phyloP scores from a whole-genome alignment of 2,888 invertebrate genomes.

The Dryomyza anilis region DNA sequence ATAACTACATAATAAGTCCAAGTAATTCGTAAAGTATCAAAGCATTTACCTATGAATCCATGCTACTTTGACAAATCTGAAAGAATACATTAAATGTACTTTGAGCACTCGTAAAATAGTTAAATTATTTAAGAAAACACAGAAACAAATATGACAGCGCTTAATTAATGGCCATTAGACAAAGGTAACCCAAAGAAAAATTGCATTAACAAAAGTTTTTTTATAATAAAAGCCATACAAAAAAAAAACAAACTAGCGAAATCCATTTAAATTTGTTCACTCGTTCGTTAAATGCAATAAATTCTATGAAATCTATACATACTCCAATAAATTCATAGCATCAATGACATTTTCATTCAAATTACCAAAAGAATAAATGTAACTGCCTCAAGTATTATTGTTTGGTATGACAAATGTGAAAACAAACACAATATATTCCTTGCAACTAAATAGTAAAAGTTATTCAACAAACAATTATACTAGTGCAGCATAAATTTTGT shows the following conservation, averaged over 20 bases:
- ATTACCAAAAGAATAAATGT: no score
- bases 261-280: background rate
- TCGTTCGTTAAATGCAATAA: no score
- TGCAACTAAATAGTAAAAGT: no score
- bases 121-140: constrained; percentile 27
- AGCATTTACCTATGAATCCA: constrained; percentile 31
- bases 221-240: constrained; percentile 5
- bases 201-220: constrained; percentile 3
- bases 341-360: no score
- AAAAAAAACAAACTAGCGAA: background rate
- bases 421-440: no score
- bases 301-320: no score
- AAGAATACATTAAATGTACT: constrained; percentile 14
- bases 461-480: no score
- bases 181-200: constrained; percentile 25
- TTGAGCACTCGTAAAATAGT: constrained; percentile 27
- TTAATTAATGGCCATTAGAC: constrained; percentile 39
- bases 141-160: constrained; percentile 27
- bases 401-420: no score
- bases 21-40: constrained; percentile 28
- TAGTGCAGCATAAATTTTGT: no score
- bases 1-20: constrained; percentile 31
- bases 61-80: constrained; percentile 28
- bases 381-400: no score
- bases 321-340: no score